Evolutionary conservation across 2,888 invertebrate species (phyloP).

Genomic region (Dryadula phaetusa): DNA sequence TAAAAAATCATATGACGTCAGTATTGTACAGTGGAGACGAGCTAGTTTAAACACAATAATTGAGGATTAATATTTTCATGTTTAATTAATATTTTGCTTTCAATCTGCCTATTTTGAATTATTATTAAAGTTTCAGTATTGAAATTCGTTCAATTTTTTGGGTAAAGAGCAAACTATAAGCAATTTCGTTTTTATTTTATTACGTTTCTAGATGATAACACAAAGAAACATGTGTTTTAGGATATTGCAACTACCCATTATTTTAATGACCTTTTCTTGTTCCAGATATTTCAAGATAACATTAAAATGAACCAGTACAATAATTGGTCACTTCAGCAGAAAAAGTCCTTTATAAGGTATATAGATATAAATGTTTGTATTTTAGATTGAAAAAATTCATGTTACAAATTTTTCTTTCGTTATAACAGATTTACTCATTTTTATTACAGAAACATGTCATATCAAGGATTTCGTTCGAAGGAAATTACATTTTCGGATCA

Average conservation of each 20-base stretch:
- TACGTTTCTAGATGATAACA: too few species aligned
- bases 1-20: too few species aligned
- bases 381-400: constrained; percentile 31
- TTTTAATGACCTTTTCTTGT: constrained; percentile 59
- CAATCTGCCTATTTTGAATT: too few species aligned
- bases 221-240: too few species aligned
- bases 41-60: too few species aligned
- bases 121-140: too few species aligned
- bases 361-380: background rate
- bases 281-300: constrained; percentile 63
- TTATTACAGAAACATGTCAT: constrained; percentile 71
- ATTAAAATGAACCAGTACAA: constrained; percentile 68
- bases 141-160: too few species aligned
- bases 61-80: too few species aligned
- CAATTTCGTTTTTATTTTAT: too few species aligned
- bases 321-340: constrained; percentile 65
- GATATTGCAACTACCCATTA: background rate
- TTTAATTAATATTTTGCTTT: too few species aligned
- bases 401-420: constrained; percentile 42
- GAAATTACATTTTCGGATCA: constrained; percentile 53
- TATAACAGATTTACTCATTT: constrained; percentile 54
- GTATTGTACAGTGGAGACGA: too few species aligned
- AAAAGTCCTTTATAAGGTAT: constrained; percentile 63
- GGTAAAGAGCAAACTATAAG: too few species aligned
- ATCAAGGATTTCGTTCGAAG: constrained; percentile 57